Base-by-base conservation (phyloP, 2,888 invertebrate genomes). In the Tineola bisselliella region DNA sequence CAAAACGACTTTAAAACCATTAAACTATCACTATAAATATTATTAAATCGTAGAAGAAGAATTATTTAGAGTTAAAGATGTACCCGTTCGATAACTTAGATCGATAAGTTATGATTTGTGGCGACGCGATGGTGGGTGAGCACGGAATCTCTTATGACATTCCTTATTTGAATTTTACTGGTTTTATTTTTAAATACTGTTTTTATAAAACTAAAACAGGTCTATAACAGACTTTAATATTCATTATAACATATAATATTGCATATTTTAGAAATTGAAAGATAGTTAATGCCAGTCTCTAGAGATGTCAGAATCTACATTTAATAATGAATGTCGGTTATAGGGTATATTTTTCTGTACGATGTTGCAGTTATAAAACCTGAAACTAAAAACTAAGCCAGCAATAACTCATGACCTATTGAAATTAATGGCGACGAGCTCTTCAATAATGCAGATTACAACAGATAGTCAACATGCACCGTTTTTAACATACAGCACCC, bases 401-500 rank as follows among this genome's bases (percentile, higher is more conserved):
- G 6, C 6, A 25, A 25, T 25, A 25, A 19, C 13, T 19, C 25
- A 56, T 54, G 19, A 18, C 19, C 18, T 12, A 54, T 56, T 56
- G 56, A 30, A 56, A 56, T n/a, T n/a, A n/a, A n/a, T 48, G 15
- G 17, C n/a, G 48, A 48, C 48, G 48, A 10, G 56, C 56, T 56
- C 56, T 72, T 84, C 79, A 84, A 84, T 84, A 83, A 87, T 84
- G 80, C 81, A 84, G 48, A 48, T 48, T 17, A 17, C 15, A 48
- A 17, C 8, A 79, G 79, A 84, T 84, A 81, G 83, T 80, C 77
- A 72, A 81, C 86, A 84, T 84, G 84, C 82, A 83, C 76, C 69
- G 71, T 74, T 75, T 76, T 72, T 77, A 15, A 15, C n/a, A 48
- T 48, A 48, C n/a, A n/a, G n/a, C n/a, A n/a, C 15, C 13, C 17